A percentile compares a stretch with the other conserved stretches of the same genome.
Evolutionary conservation across 2,113 vertebrate genomes (phyloP).

Genomic region (Mohoua ochrocephala): DNA sequence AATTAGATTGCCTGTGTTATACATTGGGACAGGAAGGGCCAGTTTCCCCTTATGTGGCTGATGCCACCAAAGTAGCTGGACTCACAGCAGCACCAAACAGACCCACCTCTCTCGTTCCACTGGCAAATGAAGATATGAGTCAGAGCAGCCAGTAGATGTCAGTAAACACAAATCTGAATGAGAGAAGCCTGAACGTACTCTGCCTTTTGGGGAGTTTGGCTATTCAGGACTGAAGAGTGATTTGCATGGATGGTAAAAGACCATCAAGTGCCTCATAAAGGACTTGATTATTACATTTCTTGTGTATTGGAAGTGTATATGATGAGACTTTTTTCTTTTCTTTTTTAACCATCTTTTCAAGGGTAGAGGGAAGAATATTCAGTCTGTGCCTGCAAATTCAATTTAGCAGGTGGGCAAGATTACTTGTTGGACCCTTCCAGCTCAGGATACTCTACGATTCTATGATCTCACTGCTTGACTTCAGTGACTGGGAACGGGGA

Average conservation of each 20-base stretch:
- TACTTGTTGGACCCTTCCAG: background rate
- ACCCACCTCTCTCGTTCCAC: background rate
- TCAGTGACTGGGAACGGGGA: background rate
- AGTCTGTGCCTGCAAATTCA: background rate
- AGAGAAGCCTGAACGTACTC: background rate
- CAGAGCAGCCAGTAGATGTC: conserved; percentile 50
- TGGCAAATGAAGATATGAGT: background rate
- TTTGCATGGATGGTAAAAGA: background rate
- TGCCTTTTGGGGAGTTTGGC: background rate
- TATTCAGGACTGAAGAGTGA: background rate
- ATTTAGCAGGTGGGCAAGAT: background rate
- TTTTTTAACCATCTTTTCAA: background rate
- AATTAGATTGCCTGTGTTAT: background rate
- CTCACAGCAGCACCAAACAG: background rate
- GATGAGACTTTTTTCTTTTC: background rate
- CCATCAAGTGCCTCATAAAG: background rate
- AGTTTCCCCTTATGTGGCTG: background rate
- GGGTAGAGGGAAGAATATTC: background rate
- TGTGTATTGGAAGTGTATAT: background rate
- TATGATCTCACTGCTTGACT: background rate
- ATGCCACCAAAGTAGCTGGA: background rate
- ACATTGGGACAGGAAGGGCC: background rate
- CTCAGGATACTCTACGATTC: background rate
- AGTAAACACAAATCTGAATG: conserved; percentile 46
- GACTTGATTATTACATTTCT: background rate